phyloP scores from a whole-genome alignment of 2,797 vertebrate genomes.

The Alca torda region DNA sequence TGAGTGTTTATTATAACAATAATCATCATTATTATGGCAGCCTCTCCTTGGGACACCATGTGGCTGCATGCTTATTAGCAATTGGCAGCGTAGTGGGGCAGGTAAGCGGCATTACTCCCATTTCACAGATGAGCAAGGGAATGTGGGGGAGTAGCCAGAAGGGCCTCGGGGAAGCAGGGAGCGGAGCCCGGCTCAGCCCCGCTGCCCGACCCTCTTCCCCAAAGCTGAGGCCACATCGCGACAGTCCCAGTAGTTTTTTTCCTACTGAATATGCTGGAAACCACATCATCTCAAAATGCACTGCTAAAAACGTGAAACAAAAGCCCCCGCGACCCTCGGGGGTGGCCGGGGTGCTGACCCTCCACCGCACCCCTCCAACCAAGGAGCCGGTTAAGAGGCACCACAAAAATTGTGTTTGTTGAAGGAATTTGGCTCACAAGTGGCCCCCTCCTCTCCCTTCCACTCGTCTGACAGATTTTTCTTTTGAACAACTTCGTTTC shows the following conservation, averaged over 20 bases:
- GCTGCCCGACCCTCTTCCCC: background rate
- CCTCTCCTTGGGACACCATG: background rate
- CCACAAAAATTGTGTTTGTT: background rate
- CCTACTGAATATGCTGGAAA: background rate
- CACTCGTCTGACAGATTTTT: background rate
- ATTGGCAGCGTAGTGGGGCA: background rate
- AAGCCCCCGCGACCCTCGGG: no score
- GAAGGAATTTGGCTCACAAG: background rate
- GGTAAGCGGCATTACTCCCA: background rate
- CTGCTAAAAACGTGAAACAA: background rate
- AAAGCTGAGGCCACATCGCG: background rate
- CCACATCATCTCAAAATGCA: accelerated
- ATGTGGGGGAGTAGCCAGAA: background rate
- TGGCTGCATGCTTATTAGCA: background rate
- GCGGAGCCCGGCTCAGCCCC: background rate
- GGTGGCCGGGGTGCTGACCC: no score
- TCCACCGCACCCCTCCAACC: background rate
- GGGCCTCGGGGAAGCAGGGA: accelerated
- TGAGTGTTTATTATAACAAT: background rate
- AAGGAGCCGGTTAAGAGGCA: background rate
- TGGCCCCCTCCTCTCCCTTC: background rate
- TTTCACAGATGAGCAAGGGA: background rate
- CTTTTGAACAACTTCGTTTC: background rate
- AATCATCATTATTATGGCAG: background rate
- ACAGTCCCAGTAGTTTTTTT: background rate